Evolutionary conservation across 2,797 vertebrate genomes (phyloP), one percentile per base, ranked within the genome.

Genomic region (Sebastes nivosus): DNA sequence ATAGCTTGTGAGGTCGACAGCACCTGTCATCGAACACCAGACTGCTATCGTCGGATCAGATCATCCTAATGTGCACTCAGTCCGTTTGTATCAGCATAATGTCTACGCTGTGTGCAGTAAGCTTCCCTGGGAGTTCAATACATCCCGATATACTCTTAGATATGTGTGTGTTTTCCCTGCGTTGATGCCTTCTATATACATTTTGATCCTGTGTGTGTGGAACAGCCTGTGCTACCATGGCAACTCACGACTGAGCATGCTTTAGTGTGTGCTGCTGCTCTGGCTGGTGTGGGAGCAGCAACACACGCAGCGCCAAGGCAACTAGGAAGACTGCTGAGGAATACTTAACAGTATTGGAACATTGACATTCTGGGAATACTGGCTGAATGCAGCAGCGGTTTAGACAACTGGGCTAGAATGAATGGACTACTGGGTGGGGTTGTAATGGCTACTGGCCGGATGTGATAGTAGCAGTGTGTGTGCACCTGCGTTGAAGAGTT

Each of bases 171-270:
- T 84, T 36, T 78, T 64, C 66, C 10, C 57, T 22, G 65, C 6
- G 6, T 58, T 38, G 14, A 77, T 74, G 79, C 60, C 46, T 66
- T 90, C 90, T 90, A 92, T 93, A 93, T 93, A 93, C 90, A 88
- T 95, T 86, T 86, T 69, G 38, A 75, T 73, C 78, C 81, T 79
- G 57, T 76, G 69, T 18, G 67, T 18, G 67, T 75, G 69, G 82
- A 94, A 86, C 80, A 91, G 90, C 63, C 85, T 83, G 50, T 84
- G 94, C 93, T 95, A 66, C 94, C 94, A 96, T 96, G 95, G 94
- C 93, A 96, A 96, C 95, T 69, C 87, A 76, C 59, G 24, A 82
- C 87, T 84, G 81, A 88, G 88, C 84, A 81, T 85, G 83, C 87
- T 77, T 77, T 82, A 79, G 83, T 81, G 81, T 78, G 87, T 81